These are phyloP conservation scores for Amblyraja radiata DNA, from an alignment of 2,797 vertebrate genomes.

Conservation along the genomic window DNA sequence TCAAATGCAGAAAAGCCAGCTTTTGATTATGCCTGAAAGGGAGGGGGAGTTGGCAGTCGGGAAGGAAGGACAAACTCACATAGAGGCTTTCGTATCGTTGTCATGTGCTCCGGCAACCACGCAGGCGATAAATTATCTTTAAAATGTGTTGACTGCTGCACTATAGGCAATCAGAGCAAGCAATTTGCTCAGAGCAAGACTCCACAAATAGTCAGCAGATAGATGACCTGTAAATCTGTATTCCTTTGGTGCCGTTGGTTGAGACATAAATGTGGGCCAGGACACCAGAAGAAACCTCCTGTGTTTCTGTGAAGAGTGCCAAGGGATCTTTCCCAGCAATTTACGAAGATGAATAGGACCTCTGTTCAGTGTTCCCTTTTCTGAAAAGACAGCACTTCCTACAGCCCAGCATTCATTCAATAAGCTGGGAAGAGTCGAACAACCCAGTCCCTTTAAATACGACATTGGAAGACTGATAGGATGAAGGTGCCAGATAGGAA, in stretches of 20 bases:
- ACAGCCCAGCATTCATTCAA: background rate
- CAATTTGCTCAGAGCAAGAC: background rate
- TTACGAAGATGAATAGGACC: background rate
- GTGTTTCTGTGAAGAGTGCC: background rate
- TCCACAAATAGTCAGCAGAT: background rate
- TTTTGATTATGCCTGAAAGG: background rate
- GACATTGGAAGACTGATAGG: background rate
- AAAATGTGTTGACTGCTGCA: background rate
- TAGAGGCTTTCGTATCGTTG: background rate
- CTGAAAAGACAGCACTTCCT: background rate
- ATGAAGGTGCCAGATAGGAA: background rate
- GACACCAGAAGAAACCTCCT: background rate
- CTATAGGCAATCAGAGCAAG: background rate
- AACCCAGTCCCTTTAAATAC: background rate
- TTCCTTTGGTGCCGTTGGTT: background rate
- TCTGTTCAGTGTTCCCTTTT: background rate
- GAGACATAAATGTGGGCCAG: background rate
- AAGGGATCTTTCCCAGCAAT: background rate
- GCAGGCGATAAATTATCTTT: background rate
- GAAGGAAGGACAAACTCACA: background rate
- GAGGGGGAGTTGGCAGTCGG: background rate
- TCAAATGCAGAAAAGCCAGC: conserved; percentile 18
- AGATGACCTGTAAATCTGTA: background rate
- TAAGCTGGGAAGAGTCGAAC: no score
- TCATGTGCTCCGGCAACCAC: background rate